A percentile compares a stretch with the other conserved stretches of the same genome.
Evolutionary conservation across 2,888 invertebrate species (phyloP).

Genomic region (Monoplex corrugatus): DNA sequence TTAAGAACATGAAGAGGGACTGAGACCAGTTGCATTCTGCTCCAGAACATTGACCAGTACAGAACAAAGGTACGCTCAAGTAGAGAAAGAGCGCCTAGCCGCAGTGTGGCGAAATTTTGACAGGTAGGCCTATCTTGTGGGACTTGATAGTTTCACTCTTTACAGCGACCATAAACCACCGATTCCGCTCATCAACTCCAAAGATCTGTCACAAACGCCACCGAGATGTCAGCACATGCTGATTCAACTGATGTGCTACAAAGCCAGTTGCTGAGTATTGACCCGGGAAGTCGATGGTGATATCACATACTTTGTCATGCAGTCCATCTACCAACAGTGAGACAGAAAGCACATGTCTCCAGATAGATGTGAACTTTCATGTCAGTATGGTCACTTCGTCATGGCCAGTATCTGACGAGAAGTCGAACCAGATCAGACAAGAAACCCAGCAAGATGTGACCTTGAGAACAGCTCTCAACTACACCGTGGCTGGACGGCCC

Average conservation of each 20-base stretch:
- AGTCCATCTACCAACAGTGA: no score
- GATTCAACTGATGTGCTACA: neutral
- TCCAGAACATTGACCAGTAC: constrained; percentile 52
- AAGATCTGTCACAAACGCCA: neutral
- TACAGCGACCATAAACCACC: neutral
- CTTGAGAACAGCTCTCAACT: neutral
- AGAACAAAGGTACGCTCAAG: constrained; percentile 53
- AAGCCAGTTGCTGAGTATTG: neutral
- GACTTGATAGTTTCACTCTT: neutral
- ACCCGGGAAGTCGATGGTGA: neutral
- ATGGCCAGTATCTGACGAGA: neutral
- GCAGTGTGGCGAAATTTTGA: constrained; percentile 50
- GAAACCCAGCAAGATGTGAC: neutral
- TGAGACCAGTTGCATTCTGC: constrained; percentile 53
- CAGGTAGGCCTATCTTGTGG: neutral
- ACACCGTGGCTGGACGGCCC: neutral
- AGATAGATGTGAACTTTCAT: no score
- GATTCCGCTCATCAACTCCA: neutral
- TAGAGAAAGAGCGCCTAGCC: constrained; percentile 57
- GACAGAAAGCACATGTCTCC: no score
- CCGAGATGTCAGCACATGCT: neutral
- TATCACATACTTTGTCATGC: constrained; percentile 54
- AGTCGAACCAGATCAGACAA: neutral
- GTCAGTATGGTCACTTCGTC: no score
- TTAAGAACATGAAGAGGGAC: neutral